These are phyloP conservation scores for Tolypeutes matacus DNA, from an alignment of 2,797 vertebrate species.

Conservation along the genomic window DNA sequence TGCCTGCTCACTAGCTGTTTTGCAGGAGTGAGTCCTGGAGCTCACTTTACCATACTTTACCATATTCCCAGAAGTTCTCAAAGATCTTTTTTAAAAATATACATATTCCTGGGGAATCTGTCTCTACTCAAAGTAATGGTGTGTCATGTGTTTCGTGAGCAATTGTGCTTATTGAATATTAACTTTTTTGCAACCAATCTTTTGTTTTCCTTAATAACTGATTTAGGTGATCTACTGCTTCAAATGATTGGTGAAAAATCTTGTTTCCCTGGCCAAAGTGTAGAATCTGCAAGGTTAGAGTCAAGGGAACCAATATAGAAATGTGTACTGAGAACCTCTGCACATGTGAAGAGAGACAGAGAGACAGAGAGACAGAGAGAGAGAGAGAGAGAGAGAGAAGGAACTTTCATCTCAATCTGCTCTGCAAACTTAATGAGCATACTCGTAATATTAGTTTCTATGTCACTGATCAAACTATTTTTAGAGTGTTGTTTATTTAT, in stretches of 20 bases:
- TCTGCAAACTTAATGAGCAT: neutral
- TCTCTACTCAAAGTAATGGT: neutral
- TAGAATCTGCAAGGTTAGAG: neutral
- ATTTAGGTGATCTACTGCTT: neutral
- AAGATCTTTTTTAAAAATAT: neutral
- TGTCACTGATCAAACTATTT: conserved; percentile 33
- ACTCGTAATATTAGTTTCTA: neutral
- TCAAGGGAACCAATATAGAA: neutral
- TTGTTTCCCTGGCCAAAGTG: neutral
- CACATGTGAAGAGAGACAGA: neutral
- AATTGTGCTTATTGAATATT: neutral
- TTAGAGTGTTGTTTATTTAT: conserved; percentile 22
- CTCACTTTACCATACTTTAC: too few species aligned
- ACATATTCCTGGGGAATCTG: neutral
- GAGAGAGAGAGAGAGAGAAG: neutral
- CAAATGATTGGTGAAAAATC: neutral
- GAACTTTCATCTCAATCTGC: neutral
- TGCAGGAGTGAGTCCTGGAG: too few species aligned
- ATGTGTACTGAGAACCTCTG: neutral
- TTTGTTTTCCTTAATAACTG: neutral
- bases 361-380: too few species aligned
- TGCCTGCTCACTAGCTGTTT: too few species aligned
- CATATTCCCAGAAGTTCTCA: too few species aligned
- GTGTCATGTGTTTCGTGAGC: neutral
- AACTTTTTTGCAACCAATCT: neutral